A percentile compares a stretch with the other conserved stretches of the same genome.
Evolutionary conservation across 2,797 vertebrate species (phyloP).

Genomic region (Myripristis murdjan): DNA sequence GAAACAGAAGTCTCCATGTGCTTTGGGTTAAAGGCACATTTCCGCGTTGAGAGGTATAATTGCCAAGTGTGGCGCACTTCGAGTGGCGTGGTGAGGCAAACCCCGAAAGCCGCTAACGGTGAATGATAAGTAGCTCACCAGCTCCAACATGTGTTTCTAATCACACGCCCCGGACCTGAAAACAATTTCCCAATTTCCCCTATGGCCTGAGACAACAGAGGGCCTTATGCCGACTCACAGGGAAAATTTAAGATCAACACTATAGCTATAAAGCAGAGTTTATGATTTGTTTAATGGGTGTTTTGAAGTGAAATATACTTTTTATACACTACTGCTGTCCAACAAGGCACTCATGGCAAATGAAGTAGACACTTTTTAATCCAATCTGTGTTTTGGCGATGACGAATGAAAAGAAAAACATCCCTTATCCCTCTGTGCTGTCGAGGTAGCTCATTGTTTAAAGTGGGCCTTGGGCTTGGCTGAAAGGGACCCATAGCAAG

Average conservation of each 20-base stretch:
- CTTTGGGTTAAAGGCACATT: slow-evolving; percentile 92
- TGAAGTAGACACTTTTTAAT: slow-evolving; percentile 83
- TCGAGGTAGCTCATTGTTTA: slow-evolving; percentile 64
- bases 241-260: slow-evolving; percentile 86
- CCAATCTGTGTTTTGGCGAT: slow-evolving; percentile 81
- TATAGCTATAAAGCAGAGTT: slow-evolving; percentile 85
- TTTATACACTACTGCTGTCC: slow-evolving; percentile 86
- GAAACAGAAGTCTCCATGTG: slow-evolving; percentile 92
- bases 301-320: slow-evolving; percentile 89
- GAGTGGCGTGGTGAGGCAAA: slow-evolving; percentile 81
- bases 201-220: slow-evolving; percentile 89
- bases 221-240: slow-evolving; percentile 80
- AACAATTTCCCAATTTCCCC: slow-evolving; percentile 94
- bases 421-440: slow-evolving; percentile 42
- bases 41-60: slow-evolving; percentile 87
- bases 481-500: slow-evolving; percentile 18
- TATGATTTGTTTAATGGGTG: slow-evolving; percentile 88
- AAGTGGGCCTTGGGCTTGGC: slow-evolving; percentile 42
- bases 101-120: slow-evolving; percentile 85
- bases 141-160: slow-evolving; percentile 92
- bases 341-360: slow-evolving; percentile 87
- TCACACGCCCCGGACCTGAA: slow-evolving; percentile 89
- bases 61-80: slow-evolving; percentile 81
- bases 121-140: slow-evolving; percentile 83
- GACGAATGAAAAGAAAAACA: slow-evolving; percentile 63